Conservation (phyloP, 2,797 vertebrate genomes). For the Sebastes minor region DNA sequence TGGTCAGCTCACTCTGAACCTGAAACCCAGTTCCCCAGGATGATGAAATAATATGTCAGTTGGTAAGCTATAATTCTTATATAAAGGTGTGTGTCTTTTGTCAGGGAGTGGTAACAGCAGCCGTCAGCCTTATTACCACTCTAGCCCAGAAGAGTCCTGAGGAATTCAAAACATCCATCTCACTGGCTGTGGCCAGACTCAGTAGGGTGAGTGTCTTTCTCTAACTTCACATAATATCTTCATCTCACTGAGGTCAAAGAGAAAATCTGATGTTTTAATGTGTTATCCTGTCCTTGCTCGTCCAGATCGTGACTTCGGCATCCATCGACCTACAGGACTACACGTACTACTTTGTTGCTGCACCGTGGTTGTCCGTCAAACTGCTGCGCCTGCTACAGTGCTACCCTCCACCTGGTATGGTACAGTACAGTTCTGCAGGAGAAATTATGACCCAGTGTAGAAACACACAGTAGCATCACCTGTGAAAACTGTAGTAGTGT, state of each 20-base stretch:
- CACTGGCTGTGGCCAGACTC: slow-evolving; percentile 91
- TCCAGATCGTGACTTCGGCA: slow-evolving; percentile 93
- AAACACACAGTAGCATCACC: not conserved
- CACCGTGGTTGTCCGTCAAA: slow-evolving; percentile 96
- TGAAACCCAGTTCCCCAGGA: not conserved
- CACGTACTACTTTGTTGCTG: slow-evolving; percentile 97
- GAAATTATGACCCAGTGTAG: not conserved
- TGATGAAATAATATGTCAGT: not conserved
- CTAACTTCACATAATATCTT: not conserved
- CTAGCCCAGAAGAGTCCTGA: slow-evolving; percentile 94
- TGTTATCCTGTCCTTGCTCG: not conserved
- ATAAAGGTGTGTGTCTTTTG: not conserved
- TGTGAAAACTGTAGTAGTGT: not conserved
- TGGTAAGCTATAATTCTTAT: not conserved
- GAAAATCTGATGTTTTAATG: not conserved
- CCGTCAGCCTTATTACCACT: slow-evolving; percentile 91
- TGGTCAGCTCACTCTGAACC: not conserved
- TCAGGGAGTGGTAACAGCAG: slow-evolving; percentile 92
- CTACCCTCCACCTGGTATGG: slow-evolving; percentile 89
- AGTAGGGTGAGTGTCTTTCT: slow-evolving; percentile 85
- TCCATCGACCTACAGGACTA: slow-evolving; percentile 98
- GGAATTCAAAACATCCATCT: slow-evolving; percentile 95
- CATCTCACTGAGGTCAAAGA: not conserved
- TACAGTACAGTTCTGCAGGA: not conserved
- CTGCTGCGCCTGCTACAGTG: slow-evolving; percentile 94